A percentile compares a stretch with the other conserved stretches of the same genome.
Conservation (phyloP, 1,140 invertebrate species). For the Stegodyphus dumicola region DNA sequence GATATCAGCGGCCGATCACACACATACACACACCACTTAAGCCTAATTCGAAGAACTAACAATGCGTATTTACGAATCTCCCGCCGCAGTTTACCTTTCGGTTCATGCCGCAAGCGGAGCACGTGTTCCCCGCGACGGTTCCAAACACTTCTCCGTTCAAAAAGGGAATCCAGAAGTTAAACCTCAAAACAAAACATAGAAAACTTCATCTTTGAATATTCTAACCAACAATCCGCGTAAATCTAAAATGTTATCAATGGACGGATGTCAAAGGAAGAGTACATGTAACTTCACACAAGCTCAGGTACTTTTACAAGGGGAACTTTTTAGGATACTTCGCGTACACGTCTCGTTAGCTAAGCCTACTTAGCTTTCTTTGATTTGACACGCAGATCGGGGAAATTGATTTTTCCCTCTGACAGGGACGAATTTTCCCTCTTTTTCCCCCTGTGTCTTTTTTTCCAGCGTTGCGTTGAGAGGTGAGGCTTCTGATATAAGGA, state of each 20-base stretch:
- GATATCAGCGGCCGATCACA: not conserved
- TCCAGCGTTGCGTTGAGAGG: not conserved
- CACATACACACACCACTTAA: not conserved
- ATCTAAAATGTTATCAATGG: no score
- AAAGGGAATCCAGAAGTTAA: not conserved
- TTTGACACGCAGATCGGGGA: slow-evolving; percentile 18
- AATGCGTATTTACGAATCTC: slow-evolving; percentile 8
- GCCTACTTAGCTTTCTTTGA: slow-evolving; percentile 17
- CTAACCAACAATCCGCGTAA: no score
- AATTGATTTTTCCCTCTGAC: slow-evolving; percentile 33
- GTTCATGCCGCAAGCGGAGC: slow-evolving; percentile 18
- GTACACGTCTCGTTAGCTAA: slow-evolving; percentile 25
- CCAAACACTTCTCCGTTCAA: slow-evolving; percentile 12
- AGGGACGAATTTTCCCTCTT: slow-evolving; percentile 9
- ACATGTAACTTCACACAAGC: no score
- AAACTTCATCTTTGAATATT: not conserved
- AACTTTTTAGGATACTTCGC: no score
- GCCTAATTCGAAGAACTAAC: not conserved
- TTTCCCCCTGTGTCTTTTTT: not conserved
- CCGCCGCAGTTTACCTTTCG: slow-evolving; percentile 22
- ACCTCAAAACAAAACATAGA: slow-evolving; percentile 1
- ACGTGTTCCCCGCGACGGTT: slow-evolving; percentile 16
- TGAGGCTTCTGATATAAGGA: slow-evolving; percentile 14
- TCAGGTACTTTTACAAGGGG: no score
- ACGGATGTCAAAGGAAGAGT: no score